Evolutionary conservation across 2,888 invertebrate genomes (phyloP).

Genomic region (Ryuthela nishihirai): DNA sequence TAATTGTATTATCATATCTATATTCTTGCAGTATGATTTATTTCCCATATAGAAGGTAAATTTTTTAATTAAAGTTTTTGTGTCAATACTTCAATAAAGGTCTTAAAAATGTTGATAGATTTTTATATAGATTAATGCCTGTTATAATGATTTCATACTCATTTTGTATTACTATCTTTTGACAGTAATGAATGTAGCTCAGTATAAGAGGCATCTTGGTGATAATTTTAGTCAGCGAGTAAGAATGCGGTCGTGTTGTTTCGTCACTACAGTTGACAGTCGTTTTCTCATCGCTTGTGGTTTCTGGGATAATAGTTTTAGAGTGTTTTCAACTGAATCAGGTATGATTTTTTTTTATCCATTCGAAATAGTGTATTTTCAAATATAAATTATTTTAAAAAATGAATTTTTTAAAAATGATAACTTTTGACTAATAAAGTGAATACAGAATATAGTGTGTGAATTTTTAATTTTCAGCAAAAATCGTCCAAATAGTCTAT

Average conservation of each 20-base stretch:
- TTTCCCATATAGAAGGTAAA: too few species aligned
- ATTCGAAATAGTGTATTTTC: not conserved
- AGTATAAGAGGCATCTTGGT: constrained; percentile 81
- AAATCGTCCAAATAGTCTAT: constrained; percentile 97
- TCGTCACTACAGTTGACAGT: constrained; percentile 97
- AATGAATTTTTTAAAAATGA: not conserved
- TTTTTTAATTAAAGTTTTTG: too few species aligned
- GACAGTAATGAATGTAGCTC: constrained; percentile 49
- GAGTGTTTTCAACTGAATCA: constrained; percentile 94
- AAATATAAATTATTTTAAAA: not conserved
- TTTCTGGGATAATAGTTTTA: constrained; percentile 99
- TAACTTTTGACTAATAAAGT: constrained; percentile 6
- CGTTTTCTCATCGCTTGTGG: constrained; percentile 94
- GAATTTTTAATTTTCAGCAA: constrained; percentile 61
- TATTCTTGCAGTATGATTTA: too few species aligned
- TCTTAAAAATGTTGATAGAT: too few species aligned
- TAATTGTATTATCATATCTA: too few species aligned
- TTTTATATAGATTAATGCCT: too few species aligned
- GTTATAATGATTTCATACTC: too few species aligned
- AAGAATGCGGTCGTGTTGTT: constrained; percentile 88
- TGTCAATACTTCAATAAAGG: too few species aligned
- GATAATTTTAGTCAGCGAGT: constrained; percentile 98
- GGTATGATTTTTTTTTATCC: constrained; percentile 59
- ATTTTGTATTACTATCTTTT: not conserved
- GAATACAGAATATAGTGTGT: too few species aligned